Percentiles rank a stretch among this genome's conserved stretches.
Conservation (phyloP, 2,888 invertebrate species). For the Mesoligia furuncula region DNA sequence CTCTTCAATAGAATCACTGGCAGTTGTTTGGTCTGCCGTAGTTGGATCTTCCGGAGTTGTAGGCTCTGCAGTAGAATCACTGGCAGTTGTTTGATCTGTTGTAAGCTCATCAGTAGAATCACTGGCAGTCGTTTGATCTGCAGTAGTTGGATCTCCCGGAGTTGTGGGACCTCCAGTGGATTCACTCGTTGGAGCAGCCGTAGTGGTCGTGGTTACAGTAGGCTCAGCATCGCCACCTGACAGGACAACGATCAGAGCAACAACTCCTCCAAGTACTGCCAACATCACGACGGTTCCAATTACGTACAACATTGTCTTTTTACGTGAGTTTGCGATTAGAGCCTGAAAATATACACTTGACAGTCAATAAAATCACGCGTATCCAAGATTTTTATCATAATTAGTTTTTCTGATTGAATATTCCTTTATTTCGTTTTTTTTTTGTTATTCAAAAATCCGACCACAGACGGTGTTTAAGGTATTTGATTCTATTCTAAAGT, state of each 20-base stretch:
- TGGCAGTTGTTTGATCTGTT: not conserved
- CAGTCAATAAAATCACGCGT: not conserved
- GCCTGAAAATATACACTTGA: slow-evolving; percentile 83
- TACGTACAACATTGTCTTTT: slow-evolving; percentile 89
- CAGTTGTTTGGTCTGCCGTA: not conserved
- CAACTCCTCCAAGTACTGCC: slow-evolving; percentile 90
- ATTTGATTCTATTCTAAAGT: not conserved
- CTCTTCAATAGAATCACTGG: slow-evolving; percentile 68
- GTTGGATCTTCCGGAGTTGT: slow-evolving; percentile 7
- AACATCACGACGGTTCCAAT: slow-evolving; percentile 89
- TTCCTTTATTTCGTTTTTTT: not conserved
- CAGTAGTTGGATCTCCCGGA: slow-evolving; percentile 11
- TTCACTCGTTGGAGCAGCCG: not conserved
- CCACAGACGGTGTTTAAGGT: not conserved
- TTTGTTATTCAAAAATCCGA: not conserved
- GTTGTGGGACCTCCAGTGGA: not conserved
- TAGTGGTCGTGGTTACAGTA: slow-evolving; percentile 56
- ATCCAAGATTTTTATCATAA: not conserved
- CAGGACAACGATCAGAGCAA: slow-evolving; percentile 91
- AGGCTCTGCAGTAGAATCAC: not conserved
- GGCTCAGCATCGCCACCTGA: slow-evolving; percentile 79
- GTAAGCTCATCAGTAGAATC: not conserved
- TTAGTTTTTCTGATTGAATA: not conserved
- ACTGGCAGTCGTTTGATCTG: not conserved
- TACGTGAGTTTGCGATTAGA: slow-evolving; percentile 90